These are phyloP conservation scores for Dreissena polymorpha DNA, from an alignment of 1,140 invertebrate species.

Conservation along the genomic window DNA sequence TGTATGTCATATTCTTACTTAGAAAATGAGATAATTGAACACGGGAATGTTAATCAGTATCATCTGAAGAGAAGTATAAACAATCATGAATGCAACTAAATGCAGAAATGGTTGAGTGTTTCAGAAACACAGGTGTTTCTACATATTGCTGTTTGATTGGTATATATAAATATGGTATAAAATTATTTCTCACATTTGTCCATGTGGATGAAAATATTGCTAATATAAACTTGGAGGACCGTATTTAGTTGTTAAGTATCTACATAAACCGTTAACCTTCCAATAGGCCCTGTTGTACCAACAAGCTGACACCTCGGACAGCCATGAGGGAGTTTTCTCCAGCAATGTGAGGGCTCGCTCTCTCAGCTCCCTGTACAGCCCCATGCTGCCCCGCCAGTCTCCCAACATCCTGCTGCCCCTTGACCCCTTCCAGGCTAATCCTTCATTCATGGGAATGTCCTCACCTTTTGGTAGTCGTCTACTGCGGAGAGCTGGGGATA, in stretches of 20 bases:
- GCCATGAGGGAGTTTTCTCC: constrained; percentile 28
- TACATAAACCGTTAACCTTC: not conserved
- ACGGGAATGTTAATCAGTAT: too few species aligned
- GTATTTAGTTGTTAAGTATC: too few species aligned
- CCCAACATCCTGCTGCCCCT: constrained; percentile 24
- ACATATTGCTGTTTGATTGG: not conserved
- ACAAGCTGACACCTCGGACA: constrained; percentile 8
- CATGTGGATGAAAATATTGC: not conserved
- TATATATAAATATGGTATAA: not conserved
- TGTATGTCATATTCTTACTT: too few species aligned
- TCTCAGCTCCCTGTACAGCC: constrained; percentile 26
- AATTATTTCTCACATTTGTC: not conserved
- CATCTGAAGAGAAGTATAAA: too few species aligned
- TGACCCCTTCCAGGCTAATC: constrained; percentile 42
- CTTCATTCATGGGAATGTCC: constrained; percentile 21
- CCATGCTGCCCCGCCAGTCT: constrained; percentile 36
- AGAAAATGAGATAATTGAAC: too few species aligned
- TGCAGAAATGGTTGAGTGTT: too few species aligned
- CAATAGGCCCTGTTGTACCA: constrained; percentile 26
- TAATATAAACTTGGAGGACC: too few species aligned
- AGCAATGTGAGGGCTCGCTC: constrained; percentile 24
- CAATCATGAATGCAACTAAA: too few species aligned
- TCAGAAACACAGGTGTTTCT: too few species aligned
- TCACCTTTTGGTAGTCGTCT: constrained; percentile 6
- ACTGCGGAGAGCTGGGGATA: constrained; percentile 23